A percentile compares a stretch with the other conserved stretches of the same genome.
phyloP scores from a whole-genome alignment of 2,888 invertebrate species.

The Ctena decussata region DNA sequence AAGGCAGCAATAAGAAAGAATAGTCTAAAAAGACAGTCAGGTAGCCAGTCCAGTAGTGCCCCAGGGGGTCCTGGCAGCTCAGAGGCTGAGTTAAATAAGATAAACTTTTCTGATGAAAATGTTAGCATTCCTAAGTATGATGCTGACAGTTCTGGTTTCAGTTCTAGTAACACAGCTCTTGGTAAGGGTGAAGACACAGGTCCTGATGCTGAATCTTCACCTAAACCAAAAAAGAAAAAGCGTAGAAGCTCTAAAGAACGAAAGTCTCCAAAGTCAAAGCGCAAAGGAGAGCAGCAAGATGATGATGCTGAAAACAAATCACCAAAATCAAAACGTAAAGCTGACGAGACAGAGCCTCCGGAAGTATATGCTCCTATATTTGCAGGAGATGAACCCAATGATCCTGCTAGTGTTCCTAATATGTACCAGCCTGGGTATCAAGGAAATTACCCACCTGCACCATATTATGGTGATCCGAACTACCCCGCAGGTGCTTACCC shows the following conservation, averaged over 20 bases:
- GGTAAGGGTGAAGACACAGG: conserved; percentile 60
- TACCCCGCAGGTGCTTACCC: conserved; percentile 30
- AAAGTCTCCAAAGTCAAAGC: conserved; percentile 68
- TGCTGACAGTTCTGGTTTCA: conserved; percentile 32
- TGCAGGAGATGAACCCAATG: conserved; percentile 67
- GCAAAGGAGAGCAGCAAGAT: conserved; percentile 37
- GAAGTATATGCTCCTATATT: conserved; percentile 81
- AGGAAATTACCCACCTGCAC: conserved; percentile 28
- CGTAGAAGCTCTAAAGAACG: conserved; percentile 59
- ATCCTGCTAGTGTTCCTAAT: conserved; percentile 54
- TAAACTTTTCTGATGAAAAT: conserved; percentile 26
- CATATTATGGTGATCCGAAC: conserved; percentile 40
- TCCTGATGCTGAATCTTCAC: conserved; percentile 65
- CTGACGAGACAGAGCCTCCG: conserved; percentile 67
- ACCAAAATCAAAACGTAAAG: conserved; percentile 46
- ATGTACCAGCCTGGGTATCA: conserved; percentile 65
- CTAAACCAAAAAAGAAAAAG: conserved; percentile 72
- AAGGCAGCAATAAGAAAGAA: conserved; percentile 63
- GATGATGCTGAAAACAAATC: conserved; percentile 42
- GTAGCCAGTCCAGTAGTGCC: conserved; percentile 30
- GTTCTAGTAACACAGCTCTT: conserved; percentile 56
- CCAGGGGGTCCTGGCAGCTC: conserved; percentile 11
- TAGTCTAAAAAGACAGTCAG: conserved; percentile 60
- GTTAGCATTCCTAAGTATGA: conserved; percentile 41
- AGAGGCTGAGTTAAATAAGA: conserved; percentile 12